Evolutionary conservation across 2,113 vertebrate genomes (phyloP), one percentile per base, ranked within the genome.

Genomic region (Campylorhamphus procurvoides): DNA sequence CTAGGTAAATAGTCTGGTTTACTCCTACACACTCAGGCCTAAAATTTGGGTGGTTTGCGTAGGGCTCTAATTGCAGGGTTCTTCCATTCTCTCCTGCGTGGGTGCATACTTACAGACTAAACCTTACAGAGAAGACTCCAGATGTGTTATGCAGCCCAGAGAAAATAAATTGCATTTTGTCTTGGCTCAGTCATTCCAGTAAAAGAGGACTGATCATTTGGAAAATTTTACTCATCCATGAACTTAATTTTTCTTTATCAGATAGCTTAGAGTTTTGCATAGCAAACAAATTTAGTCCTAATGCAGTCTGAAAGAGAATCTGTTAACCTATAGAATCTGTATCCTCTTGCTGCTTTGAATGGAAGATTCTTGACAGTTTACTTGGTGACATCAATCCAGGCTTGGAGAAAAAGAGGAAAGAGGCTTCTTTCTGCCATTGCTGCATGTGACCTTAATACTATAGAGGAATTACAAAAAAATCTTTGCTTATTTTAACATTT

Each of bases 91-190:
- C 39, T 90, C 7, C 33, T 82, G 66, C 13, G 49, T 89, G 64
- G 56, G 66, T 84, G 68, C 25, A 10, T 37, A 47, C 47, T 79
- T 94, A 56, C 29, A 85, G 78, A 66, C 53, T 55, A 87, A 93
- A 59, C 19, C 67, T 84, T 80, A 69, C n/a, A 71, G 53, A 86
- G 72, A 47, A 88, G 46, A 42, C 81, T 96, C 62, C 78, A 76
- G 71, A 89, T 91, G 67, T 79, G 81, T 73, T 89, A 55, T 63
- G 67, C 63, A 90, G 42, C 42, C 49, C 37, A 71, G 64, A 60
- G 79, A 80, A 93, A 91, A 83, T 79, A 79, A 87, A 72, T 24
- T 91, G 12, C 31, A 46, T 85, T 94, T 97, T 84, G 52, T 85
- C 88, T 94, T 83, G 40, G 1, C 24, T 90, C 49, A 85, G 39